Evolutionary conservation across 2,888 invertebrate species (phyloP).

Genomic region (Smittia aterrima): DNA sequence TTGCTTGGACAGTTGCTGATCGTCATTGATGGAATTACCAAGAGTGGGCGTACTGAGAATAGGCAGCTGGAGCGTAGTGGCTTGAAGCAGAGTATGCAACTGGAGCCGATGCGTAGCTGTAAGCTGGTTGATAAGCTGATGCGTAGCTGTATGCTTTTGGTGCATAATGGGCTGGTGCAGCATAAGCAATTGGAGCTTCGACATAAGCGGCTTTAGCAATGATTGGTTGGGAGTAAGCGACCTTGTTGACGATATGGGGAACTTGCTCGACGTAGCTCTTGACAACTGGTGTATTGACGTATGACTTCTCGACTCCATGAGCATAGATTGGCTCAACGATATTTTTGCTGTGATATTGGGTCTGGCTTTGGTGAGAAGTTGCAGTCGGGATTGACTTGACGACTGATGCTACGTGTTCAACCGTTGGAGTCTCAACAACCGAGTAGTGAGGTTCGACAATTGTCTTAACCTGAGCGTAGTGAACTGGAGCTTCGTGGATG

Average conservation of each 20-base stretch:
- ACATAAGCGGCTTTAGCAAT: neutral
- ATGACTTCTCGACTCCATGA: conserved; percentile 36
- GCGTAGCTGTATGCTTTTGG: conserved; percentile 4
- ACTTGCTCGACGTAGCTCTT: conserved; percentile 32
- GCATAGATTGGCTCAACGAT: conserved; percentile 39
- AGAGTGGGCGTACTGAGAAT: conserved; percentile 23
- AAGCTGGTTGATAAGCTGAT: neutral
- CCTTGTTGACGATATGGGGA: conserved; percentile 2
- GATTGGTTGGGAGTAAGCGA: neutral
- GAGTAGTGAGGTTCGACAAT: conserved; percentile 23
- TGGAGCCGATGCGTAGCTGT: too few relatives aligned
- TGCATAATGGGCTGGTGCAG: neutral
- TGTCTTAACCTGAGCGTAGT: conserved; percentile 17
- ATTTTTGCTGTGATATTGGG: conserved; percentile 32
- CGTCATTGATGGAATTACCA: neutral
- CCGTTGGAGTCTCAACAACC: conserved; percentile 30
- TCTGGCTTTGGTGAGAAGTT: conserved; percentile 20
- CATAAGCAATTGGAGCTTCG: conserved; percentile 15
- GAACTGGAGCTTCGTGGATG: conserved; percentile 25
- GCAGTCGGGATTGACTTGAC: conserved; percentile 30
- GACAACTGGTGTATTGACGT: conserved; percentile 21
- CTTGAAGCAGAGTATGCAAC: neutral
- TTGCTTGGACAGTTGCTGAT: neutral
- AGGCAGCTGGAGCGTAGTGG: conserved; percentile 5
- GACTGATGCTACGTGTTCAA: conserved; percentile 28